A percentile compares a stretch with the other conserved stretches of the same genome.
phyloP scores from a whole-genome alignment of 2,888 invertebrate species.

The Clanis bilineata region DNA sequence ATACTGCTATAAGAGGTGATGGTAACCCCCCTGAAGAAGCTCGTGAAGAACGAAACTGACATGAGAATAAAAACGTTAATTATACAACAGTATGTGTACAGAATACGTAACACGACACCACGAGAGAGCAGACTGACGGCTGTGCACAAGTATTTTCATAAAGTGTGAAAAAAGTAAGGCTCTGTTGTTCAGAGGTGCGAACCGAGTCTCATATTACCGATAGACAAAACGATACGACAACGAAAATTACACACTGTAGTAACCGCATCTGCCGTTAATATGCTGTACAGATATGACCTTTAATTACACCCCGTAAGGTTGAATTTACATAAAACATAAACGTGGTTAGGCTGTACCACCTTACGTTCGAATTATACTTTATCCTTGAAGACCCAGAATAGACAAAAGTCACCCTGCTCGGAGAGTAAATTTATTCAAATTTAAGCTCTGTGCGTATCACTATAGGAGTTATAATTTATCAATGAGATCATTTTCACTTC shows the following conservation, averaged over 20 bases:
- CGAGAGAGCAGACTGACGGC: constrained; percentile 49
- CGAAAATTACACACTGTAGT: constrained; percentile 39
- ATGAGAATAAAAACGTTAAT: constrained; percentile 21
- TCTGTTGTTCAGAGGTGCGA: constrained; percentile 75
- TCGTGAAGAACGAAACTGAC: no score
- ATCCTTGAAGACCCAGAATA: constrained; percentile 75
- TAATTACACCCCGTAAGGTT: constrained; percentile 42
- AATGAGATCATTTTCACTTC: constrained; percentile 50
- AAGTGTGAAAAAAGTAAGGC: constrained; percentile 71
- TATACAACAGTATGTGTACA: constrained; percentile 26
- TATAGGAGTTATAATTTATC: constrained; percentile 41
- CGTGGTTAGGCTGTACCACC: constrained; percentile 49
- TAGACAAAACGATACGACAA: constrained; percentile 68
- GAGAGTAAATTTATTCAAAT: constrained; percentile 40
- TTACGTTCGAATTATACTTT: constrained; percentile 59
- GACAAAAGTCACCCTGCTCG: constrained; percentile 71
- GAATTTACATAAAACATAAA: constrained; percentile 36
- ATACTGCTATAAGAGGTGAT: no score
- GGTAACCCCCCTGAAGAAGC: background rate
- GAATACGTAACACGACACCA: constrained; percentile 56
- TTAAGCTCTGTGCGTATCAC: constrained; percentile 51
- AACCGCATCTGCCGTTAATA: constrained; percentile 31
- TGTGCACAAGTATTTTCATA: constrained; percentile 58
- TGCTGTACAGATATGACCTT: constrained; percentile 38
- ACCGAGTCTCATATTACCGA: constrained; percentile 76